Base-by-base conservation (phyloP, 1,140 invertebrate species). In the Apis dorsata region DNA sequence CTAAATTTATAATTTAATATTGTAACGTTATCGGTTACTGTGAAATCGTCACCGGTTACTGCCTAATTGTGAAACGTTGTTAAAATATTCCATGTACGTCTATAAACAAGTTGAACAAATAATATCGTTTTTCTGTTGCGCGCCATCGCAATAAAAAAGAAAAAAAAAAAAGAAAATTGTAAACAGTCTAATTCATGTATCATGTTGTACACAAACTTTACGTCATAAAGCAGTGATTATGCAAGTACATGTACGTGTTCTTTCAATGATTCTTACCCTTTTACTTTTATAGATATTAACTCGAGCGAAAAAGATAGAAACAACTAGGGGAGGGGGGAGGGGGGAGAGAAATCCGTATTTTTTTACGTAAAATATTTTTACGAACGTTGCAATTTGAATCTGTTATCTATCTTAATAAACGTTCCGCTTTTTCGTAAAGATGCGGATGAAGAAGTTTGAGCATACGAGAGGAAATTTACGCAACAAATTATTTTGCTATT, bases 191-290 rank as follows among this genome's bases (percentile, higher is more conserved):
- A 55, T 72, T 60, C 59, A 76, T 82, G 83, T 82, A 85, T 51
- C 53, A 77, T 82, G 82, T 34, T 82, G 79, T 85, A 85, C 28
- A 82, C 79, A 77, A 63, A 82, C 44, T 81, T 81, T 51, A 59
- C 71, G 66, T 77, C 70, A 80, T 74, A 73, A 73, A 80, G 19
- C 82, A 79, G n/a, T 70, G 55, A 80, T 84, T 80, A 74, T 21
- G 68, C 74, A 83, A 72, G 12, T 63, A 28, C 13, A 28, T 7
- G 15, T 49, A 21, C 28, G 34, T 44, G 34, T 49, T 55, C 17
- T 24, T 57, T 55, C 65, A 60, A 13, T 69, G 49, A 12, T 9
- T 62, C 19, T n/a, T 51, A 69, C 49, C 69, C 55, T 55, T 44
- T 21, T 21, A 7, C 66, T 34, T 34, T 74, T 13, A 11, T 57